Evolutionary conservation across 2,113 vertebrate genomes (phyloP).

Genomic region (Mohoua ochrocephala): DNA sequence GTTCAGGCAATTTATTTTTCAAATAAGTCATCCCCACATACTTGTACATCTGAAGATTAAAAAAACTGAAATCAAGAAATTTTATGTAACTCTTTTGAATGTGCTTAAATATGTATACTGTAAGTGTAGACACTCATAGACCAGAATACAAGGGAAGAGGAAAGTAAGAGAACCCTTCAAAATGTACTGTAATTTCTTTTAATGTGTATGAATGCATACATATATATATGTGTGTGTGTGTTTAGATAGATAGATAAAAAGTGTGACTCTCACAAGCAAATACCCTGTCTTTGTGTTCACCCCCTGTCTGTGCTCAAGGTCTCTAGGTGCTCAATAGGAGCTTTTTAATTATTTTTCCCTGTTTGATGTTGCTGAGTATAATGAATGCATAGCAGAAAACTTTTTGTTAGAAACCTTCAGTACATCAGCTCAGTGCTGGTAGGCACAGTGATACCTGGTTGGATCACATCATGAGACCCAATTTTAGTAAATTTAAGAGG

Average conservation of each 20-base stretch:
- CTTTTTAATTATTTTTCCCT: conserved; percentile 71
- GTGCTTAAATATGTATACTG: background rate
- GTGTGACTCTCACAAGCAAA: conserved; percentile 35
- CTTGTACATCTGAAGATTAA: background rate
- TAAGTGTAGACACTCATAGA: background rate
- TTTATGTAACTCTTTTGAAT: background rate
- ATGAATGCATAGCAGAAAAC: conserved; percentile 45
- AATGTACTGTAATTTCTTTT: background rate
- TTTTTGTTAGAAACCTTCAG: conserved; percentile 26
- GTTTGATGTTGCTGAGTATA: conserved; percentile 64
- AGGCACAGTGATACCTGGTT: background rate
- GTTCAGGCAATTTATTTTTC: conserved; percentile 53
- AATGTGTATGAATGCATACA: background rate
- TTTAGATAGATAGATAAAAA: background rate
- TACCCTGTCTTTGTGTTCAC: conserved; percentile 34
- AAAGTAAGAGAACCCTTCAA: conserved; percentile 22
- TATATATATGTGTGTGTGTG: background rate
- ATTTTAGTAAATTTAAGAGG: conserved; percentile 3
- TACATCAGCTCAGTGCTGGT: background rate
- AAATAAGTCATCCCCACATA: background rate
- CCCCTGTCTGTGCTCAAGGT: conserved; percentile 45
- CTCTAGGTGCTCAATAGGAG: conserved; percentile 56
- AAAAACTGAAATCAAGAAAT: conserved; percentile 7
- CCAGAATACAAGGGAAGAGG: background rate
- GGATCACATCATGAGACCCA: conserved; percentile 1